Percentiles rank a stretch among this genome's conserved stretches.
Conservation (phyloP, 2,888 invertebrate species). For the Drosophila crucigera region DNA sequence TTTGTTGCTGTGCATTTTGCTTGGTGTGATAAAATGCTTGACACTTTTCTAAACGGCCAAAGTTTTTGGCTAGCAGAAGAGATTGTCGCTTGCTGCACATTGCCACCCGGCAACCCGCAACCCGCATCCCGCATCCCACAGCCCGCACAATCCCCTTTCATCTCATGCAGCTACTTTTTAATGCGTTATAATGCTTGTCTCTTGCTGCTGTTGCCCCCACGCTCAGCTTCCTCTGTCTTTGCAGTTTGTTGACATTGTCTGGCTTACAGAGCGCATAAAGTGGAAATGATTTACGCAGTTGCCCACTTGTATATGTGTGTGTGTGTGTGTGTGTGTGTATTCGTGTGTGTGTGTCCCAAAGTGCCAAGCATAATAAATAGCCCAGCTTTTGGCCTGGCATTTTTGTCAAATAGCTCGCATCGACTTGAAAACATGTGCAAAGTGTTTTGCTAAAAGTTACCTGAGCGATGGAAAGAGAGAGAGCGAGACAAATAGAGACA, state of each 20-base stretch:
- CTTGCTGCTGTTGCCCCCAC: slow-evolving; percentile 17
- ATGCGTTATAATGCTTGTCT: slow-evolving; percentile 70
- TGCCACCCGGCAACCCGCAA: not conserved
- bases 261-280: slow-evolving; percentile 78
- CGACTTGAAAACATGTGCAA: slow-evolving; percentile 63
- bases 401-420: slow-evolving; percentile 72
- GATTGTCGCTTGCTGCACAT: slow-evolving; percentile 51
- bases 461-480: slow-evolving; percentile 32
- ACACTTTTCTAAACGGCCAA: slow-evolving; percentile 80
- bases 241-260: slow-evolving; percentile 81
- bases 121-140: not conserved
- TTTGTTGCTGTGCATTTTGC: slow-evolving; percentile 51
- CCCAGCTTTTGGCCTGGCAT: slow-evolving; percentile 71
- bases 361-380: slow-evolving; percentile 73
- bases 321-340: slow-evolving; percentile 9
- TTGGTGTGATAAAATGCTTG: slow-evolving; percentile 77
- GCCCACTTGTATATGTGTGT: slow-evolving; percentile 43
- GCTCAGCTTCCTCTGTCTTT: slow-evolving; percentile 42
- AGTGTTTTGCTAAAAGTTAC: slow-evolving; percentile 64
- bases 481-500: slow-evolving; percentile 7
- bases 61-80: slow-evolving; percentile 72
- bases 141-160: not conserved
- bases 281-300: slow-evolving; percentile 80
- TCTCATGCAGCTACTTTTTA: slow-evolving; percentile 60
- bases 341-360: slow-evolving; percentile 32